Base-by-base conservation (phyloP, 2,797 vertebrate genomes). In the Petrocephalus schoutedeni region DNA sequence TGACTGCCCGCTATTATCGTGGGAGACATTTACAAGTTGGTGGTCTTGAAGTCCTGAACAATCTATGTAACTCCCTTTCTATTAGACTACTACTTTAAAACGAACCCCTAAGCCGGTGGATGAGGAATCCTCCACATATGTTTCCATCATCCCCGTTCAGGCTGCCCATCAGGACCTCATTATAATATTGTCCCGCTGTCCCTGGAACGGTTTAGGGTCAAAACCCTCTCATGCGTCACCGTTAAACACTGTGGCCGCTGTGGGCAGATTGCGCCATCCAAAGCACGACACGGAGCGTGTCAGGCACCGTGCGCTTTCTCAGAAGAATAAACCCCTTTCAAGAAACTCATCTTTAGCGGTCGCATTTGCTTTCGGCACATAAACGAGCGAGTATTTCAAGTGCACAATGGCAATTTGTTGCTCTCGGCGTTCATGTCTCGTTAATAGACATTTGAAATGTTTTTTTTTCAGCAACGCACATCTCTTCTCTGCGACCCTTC, bases 171-270 rank as follows among this genome's bases (percentile, higher is more conserved):
- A 12, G 58, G 36, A 86, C 57, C 28, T 61, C 57, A 12, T 64
- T 21, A 49, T 23, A 64, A 61, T 86, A 85, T 57, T 57, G 32
- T 9, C 16, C n/a, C 3, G 45, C 57, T 45, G 57, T 64, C 36
- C 16, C 16, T 45, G 58, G 57, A 86, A 86, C 4, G 21, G 41
- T 86, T 64, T 45, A 10, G 36, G 54, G 36, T 45, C 57, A 51
- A 64, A 86, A 86, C 85, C 32, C 12, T 86, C 58, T 36, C 36
- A 19, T 85, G 84, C 84, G 84, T 85, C 84, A 85, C 84, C 0
- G 82, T 85, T 85, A 57, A 85, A 85, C 84, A 57, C 16, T 85
- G 84, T 41, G 84, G 54, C 84, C 84, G 53, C 84, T 85, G 84
- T 85, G 84, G 84, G 53, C 84, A 85, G 84, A 58, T 85, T 28